phyloP scores from a whole-genome alignment of 2,888 invertebrate species.

The Lepidonotus clava region DNA sequence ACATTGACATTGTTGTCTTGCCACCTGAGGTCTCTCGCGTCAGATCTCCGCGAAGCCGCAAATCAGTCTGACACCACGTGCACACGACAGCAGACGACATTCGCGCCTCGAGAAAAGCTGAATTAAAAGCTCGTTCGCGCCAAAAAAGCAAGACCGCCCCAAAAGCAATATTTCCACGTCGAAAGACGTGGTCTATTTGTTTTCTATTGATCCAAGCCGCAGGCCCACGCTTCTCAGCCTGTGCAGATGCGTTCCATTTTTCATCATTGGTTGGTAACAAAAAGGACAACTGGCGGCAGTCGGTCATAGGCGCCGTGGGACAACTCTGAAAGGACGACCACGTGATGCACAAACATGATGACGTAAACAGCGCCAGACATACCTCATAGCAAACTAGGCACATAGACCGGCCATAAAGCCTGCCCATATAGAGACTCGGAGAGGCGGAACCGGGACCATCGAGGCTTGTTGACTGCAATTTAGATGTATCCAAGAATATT shows the following conservation, averaged over 20 bases:
- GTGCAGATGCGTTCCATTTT: not conserved
- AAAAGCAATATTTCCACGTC: not conserved
- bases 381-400: no score
- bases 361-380: not conserved
- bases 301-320: not conserved
- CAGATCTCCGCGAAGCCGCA: not conserved
- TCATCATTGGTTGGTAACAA: constrained; percentile 4
- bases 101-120: not conserved
- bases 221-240: not conserved
- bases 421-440: no score
- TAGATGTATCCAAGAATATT: no score
- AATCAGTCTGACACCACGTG: not conserved
- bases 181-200: not conserved
- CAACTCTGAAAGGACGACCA: not conserved
- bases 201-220: not conserved
- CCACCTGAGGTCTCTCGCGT: not conserved
- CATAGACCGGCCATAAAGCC: no score
- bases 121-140: not conserved
- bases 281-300: not conserved
- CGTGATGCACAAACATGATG: not conserved
- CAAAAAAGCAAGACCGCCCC: not conserved
- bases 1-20: not conserved
- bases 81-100: no score
- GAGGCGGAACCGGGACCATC: no score
- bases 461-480: no score